These are phyloP conservation scores for Elachura formosa DNA, from an alignment of 2,113 vertebrate species.

Conservation along the genomic window DNA sequence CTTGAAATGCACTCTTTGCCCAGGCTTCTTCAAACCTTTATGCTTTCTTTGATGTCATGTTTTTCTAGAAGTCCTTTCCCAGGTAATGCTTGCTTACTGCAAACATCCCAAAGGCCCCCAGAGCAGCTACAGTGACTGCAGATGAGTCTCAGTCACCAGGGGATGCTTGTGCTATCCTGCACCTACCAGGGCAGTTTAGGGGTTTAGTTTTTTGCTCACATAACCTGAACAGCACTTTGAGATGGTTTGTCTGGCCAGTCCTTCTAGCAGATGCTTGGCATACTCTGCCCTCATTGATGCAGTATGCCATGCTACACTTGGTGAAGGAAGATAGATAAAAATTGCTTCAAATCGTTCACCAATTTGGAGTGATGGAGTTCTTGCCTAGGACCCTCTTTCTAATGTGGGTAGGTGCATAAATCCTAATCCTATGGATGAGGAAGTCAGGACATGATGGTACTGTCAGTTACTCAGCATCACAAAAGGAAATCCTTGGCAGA, in stretches of 20 bases:
- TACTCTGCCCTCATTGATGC: neutral
- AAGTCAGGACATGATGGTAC: neutral
- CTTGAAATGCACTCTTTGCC: neutral
- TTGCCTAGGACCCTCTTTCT: neutral
- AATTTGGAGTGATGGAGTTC: neutral
- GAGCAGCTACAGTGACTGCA: neutral
- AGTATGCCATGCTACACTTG: neutral
- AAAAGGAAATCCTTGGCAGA: neutral
- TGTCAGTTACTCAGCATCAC: neutral
- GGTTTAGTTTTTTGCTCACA: neutral
- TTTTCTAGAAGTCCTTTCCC: neutral
- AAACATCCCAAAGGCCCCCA: neutral
- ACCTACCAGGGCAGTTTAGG: neutral
- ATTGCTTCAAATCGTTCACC: neutral
- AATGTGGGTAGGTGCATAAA: neutral
- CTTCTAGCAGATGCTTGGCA: neutral
- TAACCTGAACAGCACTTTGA: neutral
- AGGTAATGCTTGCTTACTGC: neutral
- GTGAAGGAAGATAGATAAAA: neutral
- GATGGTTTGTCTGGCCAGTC: neutral
- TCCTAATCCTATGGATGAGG: neutral
- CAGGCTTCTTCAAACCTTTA: neutral
- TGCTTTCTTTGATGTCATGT: neutral
- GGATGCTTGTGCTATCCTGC: neutral
- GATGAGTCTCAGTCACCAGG: neutral